These are phyloP conservation scores for Stercorarius parasiticus DNA, from an alignment of 2,113 vertebrate species.

Conservation along the genomic window DNA sequence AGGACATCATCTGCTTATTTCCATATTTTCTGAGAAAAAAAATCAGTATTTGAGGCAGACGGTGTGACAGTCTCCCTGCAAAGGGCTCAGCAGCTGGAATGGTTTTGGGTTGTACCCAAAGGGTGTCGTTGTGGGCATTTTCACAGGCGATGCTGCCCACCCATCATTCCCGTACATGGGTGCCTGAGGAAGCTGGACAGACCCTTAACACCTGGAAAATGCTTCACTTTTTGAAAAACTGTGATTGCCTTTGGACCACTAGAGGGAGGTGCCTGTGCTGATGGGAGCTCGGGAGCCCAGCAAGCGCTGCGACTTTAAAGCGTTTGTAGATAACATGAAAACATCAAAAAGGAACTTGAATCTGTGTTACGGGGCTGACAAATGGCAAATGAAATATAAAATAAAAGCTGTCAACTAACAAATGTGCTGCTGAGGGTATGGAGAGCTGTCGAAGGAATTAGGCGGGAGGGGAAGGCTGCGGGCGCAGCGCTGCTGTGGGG, in stretches of 20 bases:
- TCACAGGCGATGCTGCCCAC: rapidly evolving
- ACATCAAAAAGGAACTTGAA: constrained; percentile 44
- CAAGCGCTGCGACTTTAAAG: neutral
- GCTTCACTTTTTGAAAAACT: neutral
- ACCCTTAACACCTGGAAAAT: neutral
- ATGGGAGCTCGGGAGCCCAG: neutral
- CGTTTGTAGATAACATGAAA: constrained; percentile 2
- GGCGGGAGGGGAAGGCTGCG: neutral
- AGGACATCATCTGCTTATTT: neutral
- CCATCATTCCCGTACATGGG: rapidly evolving
- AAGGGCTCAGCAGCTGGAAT: neutral
- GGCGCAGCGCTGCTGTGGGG: neutral
- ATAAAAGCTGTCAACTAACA: constrained; percentile 40
- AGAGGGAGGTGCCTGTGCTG: constrained; percentile 34
- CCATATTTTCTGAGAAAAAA: neutral
- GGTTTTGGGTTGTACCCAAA: neutral
- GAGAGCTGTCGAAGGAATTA: neutral
- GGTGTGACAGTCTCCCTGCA: rapidly evolving
- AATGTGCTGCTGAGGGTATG: neutral
- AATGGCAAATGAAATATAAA: constrained; percentile 59
- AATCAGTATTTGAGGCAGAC: neutral
- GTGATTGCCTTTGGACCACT: neutral
- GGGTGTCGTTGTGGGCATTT: neutral
- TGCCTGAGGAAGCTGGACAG: rapidly evolving
- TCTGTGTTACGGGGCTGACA: constrained; percentile 29